phyloP scores from a whole-genome alignment of 2,113 vertebrate species.

The Oostethus manadensis region DNA sequence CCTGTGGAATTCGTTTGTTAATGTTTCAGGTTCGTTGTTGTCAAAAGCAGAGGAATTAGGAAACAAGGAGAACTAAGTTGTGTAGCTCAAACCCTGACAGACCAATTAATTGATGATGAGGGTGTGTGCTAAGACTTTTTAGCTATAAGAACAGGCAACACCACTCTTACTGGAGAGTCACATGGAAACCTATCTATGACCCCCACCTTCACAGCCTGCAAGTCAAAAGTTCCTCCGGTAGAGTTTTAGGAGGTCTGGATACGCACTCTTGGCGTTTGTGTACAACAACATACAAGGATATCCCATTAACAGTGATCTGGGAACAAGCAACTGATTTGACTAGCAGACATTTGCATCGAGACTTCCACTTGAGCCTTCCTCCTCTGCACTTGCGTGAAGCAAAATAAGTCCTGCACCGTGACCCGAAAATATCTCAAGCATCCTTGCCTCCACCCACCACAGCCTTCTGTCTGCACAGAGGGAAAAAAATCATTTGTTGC shows the following conservation, averaged over 20 bases:
- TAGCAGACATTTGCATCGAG: constrained; percentile 37
- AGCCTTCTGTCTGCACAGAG: constrained; percentile 37
- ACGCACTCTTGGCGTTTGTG: constrained; percentile 18
- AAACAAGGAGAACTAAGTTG: too few relatives aligned
- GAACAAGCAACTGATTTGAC: constrained; percentile 42
- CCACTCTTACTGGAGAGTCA: constrained; percentile 4
- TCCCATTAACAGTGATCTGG: constrained; percentile 20
- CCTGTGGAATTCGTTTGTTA: too few relatives aligned
- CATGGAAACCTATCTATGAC: constrained; percentile 7
- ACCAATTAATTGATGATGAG: too few relatives aligned
- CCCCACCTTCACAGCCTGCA: constrained; percentile 1
- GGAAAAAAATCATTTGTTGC: constrained; percentile 53
- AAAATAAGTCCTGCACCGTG: constrained; percentile 47
- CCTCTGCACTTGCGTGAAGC: constrained; percentile 31
- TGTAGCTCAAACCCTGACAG: too few relatives aligned
- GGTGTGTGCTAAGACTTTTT: too few relatives aligned
- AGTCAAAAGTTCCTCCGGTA: too few relatives aligned
- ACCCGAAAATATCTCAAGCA: constrained; percentile 45
- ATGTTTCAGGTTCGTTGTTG: too few relatives aligned
- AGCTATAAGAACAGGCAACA: too few relatives aligned
- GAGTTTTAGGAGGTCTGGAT: constrained; percentile 24
- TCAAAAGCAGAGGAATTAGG: too few relatives aligned
- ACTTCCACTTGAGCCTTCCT: constrained; percentile 29
- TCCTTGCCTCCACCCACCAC: constrained; percentile 54
- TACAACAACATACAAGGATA: constrained; percentile 16